Percentiles rank a stretch among this genome's conserved stretches.
Evolutionary conservation across 2,797 vertebrate species (phyloP).

Genomic region (Craterocephalus amniculus): DNA sequence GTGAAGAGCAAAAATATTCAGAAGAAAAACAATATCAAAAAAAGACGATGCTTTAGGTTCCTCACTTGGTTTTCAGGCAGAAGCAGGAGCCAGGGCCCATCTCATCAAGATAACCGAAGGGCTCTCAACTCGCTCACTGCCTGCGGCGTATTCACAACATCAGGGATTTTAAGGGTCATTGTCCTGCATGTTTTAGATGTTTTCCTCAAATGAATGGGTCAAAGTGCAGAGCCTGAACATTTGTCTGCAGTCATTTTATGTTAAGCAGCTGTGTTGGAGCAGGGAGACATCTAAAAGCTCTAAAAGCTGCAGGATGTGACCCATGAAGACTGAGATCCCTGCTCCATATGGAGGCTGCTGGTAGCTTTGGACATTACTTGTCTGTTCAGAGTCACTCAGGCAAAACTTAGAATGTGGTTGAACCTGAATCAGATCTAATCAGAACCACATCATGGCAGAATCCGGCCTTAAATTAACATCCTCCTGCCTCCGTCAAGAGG

Average conservation of each 20-base stretch:
- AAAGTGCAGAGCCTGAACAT: background rate
- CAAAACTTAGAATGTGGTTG: no score
- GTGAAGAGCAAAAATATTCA: background rate
- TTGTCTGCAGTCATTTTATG: no score
- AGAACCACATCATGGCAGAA: no score
- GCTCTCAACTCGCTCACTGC: background rate
- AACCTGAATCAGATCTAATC: no score
- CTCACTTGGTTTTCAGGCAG: background rate
- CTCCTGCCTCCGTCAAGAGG: no score
- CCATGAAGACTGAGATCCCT: no score
- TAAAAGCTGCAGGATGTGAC: no score
- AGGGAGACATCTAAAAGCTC: background rate
- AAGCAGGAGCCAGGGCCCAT: no score
- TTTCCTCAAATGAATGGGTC: background rate
- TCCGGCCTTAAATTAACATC: no score
- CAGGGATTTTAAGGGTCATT: background rate
- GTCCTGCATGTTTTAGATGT: background rate
- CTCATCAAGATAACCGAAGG: no score
- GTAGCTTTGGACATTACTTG: background rate
- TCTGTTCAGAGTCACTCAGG: background rate
- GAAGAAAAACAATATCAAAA: background rate
- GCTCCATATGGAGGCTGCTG: background rate
- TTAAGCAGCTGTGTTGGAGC: background rate
- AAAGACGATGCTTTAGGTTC: background rate
- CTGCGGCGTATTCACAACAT: no score